phyloP scores from a whole-genome alignment of 2,797 vertebrate species.

The Cirrhinus molitorella region DNA sequence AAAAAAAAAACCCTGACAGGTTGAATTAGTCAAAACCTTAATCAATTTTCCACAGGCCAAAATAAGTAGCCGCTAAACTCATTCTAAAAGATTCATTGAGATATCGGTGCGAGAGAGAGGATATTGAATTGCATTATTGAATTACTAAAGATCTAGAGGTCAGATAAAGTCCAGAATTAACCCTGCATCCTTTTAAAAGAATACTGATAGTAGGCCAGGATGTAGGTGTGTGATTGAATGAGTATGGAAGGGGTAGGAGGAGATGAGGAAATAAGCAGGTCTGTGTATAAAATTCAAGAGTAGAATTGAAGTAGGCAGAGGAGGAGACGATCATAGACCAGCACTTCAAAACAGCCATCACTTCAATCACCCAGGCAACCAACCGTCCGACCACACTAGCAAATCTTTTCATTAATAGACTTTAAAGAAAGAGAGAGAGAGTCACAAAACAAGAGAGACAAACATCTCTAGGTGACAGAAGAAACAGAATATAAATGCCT shows the following conservation, averaged over 20 bases:
- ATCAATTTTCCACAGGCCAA: background rate
- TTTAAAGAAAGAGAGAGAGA: background rate
- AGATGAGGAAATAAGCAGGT: conserved; percentile 44
- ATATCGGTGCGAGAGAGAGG: background rate
- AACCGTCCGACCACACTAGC: conserved; percentile 58
- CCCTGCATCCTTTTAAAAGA: background rate
- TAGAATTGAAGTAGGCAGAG: conserved; percentile 15
- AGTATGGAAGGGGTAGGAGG: background rate
- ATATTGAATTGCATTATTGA: conserved; percentile 6
- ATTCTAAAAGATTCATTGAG: background rate
- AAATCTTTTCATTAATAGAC: conserved; percentile 64
- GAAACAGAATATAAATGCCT: conserved; percentile 9
- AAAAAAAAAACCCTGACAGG: background rate
- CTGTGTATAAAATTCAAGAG: conserved; percentile 28
- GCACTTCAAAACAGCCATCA: conserved; percentile 54
- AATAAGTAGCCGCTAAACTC: background rate
- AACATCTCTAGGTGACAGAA: conserved; percentile 9
- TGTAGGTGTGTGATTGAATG: background rate
- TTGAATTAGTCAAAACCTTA: conserved; percentile 10
- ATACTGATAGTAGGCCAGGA: background rate
- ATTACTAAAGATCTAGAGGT: conserved; percentile 8
- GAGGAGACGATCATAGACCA: conserved; percentile 35
- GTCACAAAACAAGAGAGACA: background rate
- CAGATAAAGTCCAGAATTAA: conserved; percentile 7
- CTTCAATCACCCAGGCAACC: conserved; percentile 72